Evolutionary conservation across 2,113 vertebrate genomes (phyloP).

Genomic region (Thunnus thynnus): DNA sequence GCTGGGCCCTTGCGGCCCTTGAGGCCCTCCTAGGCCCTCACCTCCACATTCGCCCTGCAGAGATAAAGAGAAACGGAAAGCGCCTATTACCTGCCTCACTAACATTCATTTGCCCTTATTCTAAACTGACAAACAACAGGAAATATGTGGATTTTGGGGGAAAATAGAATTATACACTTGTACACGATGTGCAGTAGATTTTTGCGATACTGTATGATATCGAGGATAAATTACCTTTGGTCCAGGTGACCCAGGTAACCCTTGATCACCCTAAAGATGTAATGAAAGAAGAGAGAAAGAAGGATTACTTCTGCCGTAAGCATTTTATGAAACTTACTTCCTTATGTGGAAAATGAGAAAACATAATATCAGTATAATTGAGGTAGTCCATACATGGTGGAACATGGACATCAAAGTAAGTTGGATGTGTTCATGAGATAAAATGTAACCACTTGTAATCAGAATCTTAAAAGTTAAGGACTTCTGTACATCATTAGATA

Average conservation of each 20-base stretch:
- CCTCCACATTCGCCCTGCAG: slow-evolving; percentile 89
- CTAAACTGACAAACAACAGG: neutral
- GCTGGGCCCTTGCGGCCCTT: slow-evolving; percentile 85
- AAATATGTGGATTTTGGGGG: neutral
- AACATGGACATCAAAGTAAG: neutral
- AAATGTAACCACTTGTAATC: neutral
- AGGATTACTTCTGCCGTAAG: neutral
- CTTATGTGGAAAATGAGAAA: too few relatives aligned
- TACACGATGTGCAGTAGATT: neutral
- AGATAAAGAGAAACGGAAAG: slow-evolving; percentile 27
- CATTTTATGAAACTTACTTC: neutral
- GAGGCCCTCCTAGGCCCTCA: slow-evolving; percentile 81
- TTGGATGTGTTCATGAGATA: neutral
- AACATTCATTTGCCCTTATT: neutral
- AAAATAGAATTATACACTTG: neutral
- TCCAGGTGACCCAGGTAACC: slow-evolving; percentile 85
- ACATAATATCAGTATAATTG: neutral
- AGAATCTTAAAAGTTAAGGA: neutral
- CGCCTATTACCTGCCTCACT: neutral
- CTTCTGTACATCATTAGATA: too few relatives aligned
- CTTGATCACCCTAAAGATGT: slow-evolving; percentile 87
- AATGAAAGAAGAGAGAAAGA: neutral
- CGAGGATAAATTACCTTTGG: slow-evolving; percentile 86
- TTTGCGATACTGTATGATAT: neutral
- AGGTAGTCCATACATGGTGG: neutral